Conservation (phyloP, 2,797 vertebrate genomes). For the Clarias laeviceps region DNA sequence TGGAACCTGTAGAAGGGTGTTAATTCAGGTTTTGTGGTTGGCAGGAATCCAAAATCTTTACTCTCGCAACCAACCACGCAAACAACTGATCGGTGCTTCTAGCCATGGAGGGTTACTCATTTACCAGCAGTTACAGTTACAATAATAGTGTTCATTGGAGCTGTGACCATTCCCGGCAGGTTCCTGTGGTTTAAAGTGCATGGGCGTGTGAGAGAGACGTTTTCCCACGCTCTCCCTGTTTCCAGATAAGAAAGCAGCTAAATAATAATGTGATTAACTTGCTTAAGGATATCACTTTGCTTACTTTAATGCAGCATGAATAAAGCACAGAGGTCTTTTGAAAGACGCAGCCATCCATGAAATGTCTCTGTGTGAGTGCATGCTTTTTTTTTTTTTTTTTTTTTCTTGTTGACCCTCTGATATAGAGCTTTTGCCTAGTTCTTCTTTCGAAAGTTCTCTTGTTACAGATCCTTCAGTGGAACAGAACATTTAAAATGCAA, state of each 20-base stretch:
- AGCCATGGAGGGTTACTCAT: slow-evolving; percentile 45
- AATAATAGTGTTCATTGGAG: slow-evolving; percentile 33
- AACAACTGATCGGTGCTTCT: slow-evolving; percentile 22
- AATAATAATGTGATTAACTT: slow-evolving; percentile 31
- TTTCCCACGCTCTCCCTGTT: slow-evolving; percentile 52
- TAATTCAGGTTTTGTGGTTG: slow-evolving; percentile 34
- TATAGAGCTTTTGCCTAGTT: not conserved
- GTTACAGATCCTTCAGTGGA: slow-evolving; percentile 1
- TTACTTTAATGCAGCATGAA: slow-evolving; percentile 29
- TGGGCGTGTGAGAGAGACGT: slow-evolving; percentile 28
- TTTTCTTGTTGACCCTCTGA: not conserved
- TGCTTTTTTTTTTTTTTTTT: slow-evolving; percentile 23
- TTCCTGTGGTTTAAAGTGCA: slow-evolving; percentile 46
- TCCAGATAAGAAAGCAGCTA: slow-evolving; percentile 45
- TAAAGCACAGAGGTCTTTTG: slow-evolving; percentile 21
- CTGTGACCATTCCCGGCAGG: slow-evolving; percentile 23
- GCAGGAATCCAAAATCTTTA: not conserved
- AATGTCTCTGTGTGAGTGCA: slow-evolving; percentile 26
- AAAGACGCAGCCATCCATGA: slow-evolving; percentile 13
- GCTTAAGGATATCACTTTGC: slow-evolving; percentile 35
- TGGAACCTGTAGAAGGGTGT: slow-evolving; percentile 27
- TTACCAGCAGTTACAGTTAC: slow-evolving; percentile 46
- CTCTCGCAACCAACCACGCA: not conserved
- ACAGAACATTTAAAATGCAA: not conserved
- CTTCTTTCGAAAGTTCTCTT: not conserved